Base-by-base conservation (phyloP, 2,888 invertebrate genomes). In the Apamea sordens region DNA sequence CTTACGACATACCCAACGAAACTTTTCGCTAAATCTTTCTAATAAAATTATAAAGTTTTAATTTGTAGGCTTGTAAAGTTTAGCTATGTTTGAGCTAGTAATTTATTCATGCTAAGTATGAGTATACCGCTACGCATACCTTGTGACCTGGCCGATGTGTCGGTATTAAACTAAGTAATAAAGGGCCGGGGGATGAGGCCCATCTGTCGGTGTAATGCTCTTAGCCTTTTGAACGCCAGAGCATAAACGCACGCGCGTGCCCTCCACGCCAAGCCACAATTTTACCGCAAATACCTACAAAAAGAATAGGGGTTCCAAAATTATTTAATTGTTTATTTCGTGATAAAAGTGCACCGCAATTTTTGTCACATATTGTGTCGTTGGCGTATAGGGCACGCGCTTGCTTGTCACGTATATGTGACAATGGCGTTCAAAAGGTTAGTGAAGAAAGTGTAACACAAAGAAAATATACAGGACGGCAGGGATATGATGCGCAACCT, bases 31-130 rank as follows among this genome's bases (percentile, higher is more conserved):
- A 77, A 83, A 69, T 73, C 79, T 71, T 79, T 56, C 0, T 61
- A 63, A 83, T 74, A 56, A 70, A 65, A 71, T 79, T 59, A 71
- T 21, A 24, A 84, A 84, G 67, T 85, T 84, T 83, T 76, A 68
- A 74, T 76, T 73, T 28, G 50, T 59, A 10, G 32, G 71, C 21
- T 67, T 61, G 28, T n/a, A 13, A 63, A 70, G 32, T 71, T 63
- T 18, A 7, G 11, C 28, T 36, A 18, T 15, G 13, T 41, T 56
- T 56, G 13, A 28, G 61, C 1, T 28, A 59, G 21, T 70, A 36
- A 76, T 59, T 77, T 64, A 64, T 80, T 56, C 50, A 61, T 41
- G 24, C 15, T 11, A 28, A 24, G 61, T 28, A 7, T n/a, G 28
- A 28, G 5, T 59, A 13, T 7, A 61, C 28, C 13, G n/a, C 10